Conservation (phyloP, 2,113 vertebrate genomes). For the Varanus komodoensis region DNA sequence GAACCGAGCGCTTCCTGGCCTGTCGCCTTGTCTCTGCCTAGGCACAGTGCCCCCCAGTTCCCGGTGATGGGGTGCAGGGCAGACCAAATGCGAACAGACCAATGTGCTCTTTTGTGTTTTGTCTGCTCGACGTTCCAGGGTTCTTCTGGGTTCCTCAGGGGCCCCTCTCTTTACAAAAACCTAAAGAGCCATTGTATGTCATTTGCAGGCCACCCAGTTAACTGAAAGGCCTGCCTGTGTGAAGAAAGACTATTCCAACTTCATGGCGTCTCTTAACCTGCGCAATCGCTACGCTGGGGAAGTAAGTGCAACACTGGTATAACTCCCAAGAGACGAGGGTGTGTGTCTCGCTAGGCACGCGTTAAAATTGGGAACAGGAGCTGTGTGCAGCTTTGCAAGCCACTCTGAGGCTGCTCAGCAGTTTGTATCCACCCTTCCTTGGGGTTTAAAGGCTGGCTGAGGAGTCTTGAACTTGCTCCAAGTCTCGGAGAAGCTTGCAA, state of each 20-base stretch:
- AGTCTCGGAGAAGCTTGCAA: background rate
- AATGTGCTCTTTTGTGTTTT: background rate
- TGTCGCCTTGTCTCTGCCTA: background rate
- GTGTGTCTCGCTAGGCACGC: background rate
- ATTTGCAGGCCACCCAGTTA: slow-evolving; percentile 87
- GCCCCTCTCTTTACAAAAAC: background rate
- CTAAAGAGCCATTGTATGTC: background rate
- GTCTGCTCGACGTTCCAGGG: background rate
- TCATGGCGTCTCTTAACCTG: slow-evolving; percentile 97
- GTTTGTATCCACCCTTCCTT: background rate
- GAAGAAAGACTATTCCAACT: slow-evolving; percentile 98
- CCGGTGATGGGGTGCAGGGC: background rate
- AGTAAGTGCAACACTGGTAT: slow-evolving; percentile 69
- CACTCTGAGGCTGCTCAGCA: background rate
- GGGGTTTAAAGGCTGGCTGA: background rate
- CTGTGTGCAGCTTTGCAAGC: background rate
- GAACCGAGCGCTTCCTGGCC: too few relatives aligned
- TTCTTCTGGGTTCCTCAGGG: background rate
- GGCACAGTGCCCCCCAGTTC: background rate
- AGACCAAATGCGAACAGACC: background rate
- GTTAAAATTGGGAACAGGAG: fast-evolving
- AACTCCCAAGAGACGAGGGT: background rate
- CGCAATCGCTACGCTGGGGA: slow-evolving; percentile 97
- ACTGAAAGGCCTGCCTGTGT: slow-evolving; percentile 94
- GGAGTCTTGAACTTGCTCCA: background rate